These are phyloP conservation scores for Falco cherrug DNA, from an alignment of 2,797 vertebrate species.

Conservation along the genomic window DNA sequence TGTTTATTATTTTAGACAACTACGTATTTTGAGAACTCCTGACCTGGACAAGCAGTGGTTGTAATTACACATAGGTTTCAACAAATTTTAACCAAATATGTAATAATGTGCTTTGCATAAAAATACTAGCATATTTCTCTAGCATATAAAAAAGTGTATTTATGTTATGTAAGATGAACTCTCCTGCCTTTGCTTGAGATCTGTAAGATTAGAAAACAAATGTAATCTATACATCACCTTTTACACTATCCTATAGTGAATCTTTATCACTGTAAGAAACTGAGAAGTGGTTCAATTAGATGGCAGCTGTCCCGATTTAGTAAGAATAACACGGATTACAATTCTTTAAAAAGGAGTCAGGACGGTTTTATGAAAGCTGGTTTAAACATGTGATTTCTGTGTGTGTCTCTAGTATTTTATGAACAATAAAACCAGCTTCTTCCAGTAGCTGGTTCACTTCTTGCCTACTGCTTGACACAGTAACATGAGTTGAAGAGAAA, in stretches of 20 bases:
- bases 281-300: background rate
- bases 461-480: background rate
- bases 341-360: background rate
- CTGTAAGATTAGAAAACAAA: background rate
- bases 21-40: background rate
- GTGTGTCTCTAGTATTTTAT: background rate
- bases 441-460: background rate
- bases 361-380: background rate
- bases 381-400: background rate
- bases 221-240: background rate
- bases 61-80: background rate
- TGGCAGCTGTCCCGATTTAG: background rate
- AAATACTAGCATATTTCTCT: background rate
- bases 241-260: background rate
- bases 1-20: background rate
- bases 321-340: background rate
- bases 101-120: background rate
- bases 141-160: background rate
- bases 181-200: background rate
- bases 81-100: background rate
- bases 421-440: background rate
- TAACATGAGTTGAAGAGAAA: background rate
- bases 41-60: background rate
- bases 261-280: background rate
- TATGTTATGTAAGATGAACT: background rate